Conservation (phyloP, 2,888 invertebrate genomes). For the Adineta ricciae region DNA sequence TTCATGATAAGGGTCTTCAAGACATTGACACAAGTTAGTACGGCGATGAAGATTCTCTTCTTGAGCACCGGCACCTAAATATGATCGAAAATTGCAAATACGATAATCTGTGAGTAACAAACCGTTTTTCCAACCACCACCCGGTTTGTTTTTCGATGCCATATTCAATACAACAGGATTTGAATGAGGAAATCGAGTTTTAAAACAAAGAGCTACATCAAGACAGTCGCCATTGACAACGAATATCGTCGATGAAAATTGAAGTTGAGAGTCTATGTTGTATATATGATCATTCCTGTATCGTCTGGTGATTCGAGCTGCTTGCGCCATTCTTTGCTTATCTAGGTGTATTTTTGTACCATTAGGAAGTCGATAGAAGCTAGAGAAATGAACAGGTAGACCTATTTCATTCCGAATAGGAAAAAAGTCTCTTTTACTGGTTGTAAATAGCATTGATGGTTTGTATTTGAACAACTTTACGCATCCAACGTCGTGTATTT, state of each 20-base stretch:
- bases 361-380: too few relatives aligned
- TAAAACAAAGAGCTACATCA: not conserved
- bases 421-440: too few relatives aligned
- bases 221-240: not conserved
- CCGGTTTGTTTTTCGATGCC: not conserved
- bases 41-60: slow-evolving; percentile 5
- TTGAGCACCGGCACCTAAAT: not conserved
- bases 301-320: not conserved
- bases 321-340: not conserved
- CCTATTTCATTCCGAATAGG: too few relatives aligned
- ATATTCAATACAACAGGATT: not conserved
- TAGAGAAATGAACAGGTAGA: too few relatives aligned
- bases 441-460: not conserved
- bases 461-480: not conserved
- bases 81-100: not conserved
- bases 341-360: not conserved
- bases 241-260: not conserved
- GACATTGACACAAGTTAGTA: not conserved
- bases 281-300: not conserved
- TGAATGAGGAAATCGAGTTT: not conserved
- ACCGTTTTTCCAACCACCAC: not conserved
- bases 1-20: not conserved
- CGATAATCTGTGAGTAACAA: not conserved
- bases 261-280: not conserved
- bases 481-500: not conserved